A percentile compares a stretch with the other conserved stretches of the same genome.
These are phyloP conservation scores for Lonchura striata DNA, from an alignment of 2,113 vertebrate genomes.

Conservation along the genomic window DNA sequence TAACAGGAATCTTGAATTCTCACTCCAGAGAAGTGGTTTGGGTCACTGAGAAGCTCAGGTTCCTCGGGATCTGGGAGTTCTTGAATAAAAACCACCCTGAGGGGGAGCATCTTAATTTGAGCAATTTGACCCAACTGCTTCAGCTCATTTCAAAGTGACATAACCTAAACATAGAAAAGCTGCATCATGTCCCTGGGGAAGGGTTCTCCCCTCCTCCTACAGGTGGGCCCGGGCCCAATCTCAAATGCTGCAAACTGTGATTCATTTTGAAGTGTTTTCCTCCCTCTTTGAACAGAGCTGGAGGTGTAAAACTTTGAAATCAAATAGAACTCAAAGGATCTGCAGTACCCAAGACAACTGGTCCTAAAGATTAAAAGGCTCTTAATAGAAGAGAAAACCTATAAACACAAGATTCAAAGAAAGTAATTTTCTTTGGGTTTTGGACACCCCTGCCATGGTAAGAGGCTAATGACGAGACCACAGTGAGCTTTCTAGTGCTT, in stretches of 20 bases:
- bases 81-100: neutral
- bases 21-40: neutral
- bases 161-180: neutral
- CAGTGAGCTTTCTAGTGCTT: neutral
- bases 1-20: neutral
- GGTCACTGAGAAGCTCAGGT: neutral
- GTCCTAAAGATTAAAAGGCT: neutral
- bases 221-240: neutral
- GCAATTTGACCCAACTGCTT: neutral
- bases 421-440: neutral
- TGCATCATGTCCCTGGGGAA: neutral
- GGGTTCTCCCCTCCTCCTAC: neutral
- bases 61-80: neutral
- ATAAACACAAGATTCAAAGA: neutral
- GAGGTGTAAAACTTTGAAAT: constrained; percentile 31
- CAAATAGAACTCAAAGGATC: neutral
- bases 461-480: neutral
- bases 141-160: neutral
- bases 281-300: constrained; percentile 14
- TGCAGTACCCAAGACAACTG: neutral
- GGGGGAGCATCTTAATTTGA: neutral
- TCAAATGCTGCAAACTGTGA: neutral
- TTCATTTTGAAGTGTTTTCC: neutral
- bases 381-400: neutral
- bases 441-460: rapidly evolving